Evolutionary conservation across 1,140 invertebrate species (phyloP), one percentile per base, ranked within the genome.

Genomic region (Aphelinus atriplicis): DNA sequence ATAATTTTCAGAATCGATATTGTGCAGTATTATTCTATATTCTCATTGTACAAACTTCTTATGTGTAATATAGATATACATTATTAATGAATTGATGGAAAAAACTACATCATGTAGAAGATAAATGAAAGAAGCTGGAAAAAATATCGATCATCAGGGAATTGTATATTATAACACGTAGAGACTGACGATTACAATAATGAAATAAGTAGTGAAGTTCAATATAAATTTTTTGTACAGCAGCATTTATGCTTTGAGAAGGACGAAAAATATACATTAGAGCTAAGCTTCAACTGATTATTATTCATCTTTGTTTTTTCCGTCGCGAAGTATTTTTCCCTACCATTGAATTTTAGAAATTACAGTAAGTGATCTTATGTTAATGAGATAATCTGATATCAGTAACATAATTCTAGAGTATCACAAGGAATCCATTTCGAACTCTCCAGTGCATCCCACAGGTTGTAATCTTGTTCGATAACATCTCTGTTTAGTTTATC

Each of bases 391-490:
- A 65, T 51, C 51, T n/a, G 45, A 61, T 73, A 57, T 83, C 77
- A 88, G 73, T 88, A 88, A 76, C 87, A 88, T 61, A 88, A 81
- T 83, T 92, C 91, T 74, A 92, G 75, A 50, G 90, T 90, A 60
- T 92, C 91, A 73, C 89, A 89, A 7, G 92, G 91, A 76, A 93
- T 84, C 94, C 94, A 95, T 79, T 94, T 93, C 2, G 93, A 94
- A 78, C 92, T 91, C 83, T 95, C 94, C 48, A 95, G 79, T n/a
- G 92, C 92, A 86, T 95, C 94, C 92, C 94, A 95, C 1, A 95
- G 85, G 75, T 91, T 92, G 61, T 92, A 90, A 81, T 95, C 93
- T 57, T 92, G 90, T 73, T 95, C 92, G 51, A 93, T 90, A 55
- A 91, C 89, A 75, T 95, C 94, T 75, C 91, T 88, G 82, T 95